phyloP scores from a whole-genome alignment of 2,888 invertebrate genomes.

The Amorpha juglandis region DNA sequence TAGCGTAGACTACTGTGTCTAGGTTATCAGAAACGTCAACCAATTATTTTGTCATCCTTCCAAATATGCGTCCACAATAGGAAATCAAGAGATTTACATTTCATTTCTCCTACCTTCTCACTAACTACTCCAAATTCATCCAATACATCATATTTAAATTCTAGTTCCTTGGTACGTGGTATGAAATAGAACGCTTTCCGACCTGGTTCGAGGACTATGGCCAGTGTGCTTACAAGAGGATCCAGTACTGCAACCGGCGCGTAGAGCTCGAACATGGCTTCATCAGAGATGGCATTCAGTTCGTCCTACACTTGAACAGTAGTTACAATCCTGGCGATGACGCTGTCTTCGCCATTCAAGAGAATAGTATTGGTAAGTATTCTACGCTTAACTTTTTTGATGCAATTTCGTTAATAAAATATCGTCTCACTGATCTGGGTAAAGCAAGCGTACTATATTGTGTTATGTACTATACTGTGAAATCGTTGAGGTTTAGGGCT shows the following conservation, averaged over 20 bases:
- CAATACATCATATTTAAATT: conserved; percentile 32
- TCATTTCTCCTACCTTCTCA: background rate
- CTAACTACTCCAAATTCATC: background rate
- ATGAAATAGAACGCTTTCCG: conserved; percentile 69
- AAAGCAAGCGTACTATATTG: no score
- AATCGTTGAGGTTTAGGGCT: no score
- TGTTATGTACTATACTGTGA: no score
- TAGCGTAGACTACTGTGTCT: no score
- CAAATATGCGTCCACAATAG: no score
- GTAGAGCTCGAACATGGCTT: conserved; percentile 69
- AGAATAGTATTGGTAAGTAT: conserved; percentile 66
- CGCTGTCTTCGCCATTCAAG: conserved; percentile 63
- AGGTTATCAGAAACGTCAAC: no score
- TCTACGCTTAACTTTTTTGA: no score
- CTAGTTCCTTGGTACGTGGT: conserved; percentile 76
- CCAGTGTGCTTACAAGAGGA: conserved; percentile 63
- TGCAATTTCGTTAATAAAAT: no score
- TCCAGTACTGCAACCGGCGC: conserved; percentile 62
- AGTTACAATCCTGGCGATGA: conserved; percentile 68
- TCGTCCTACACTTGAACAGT: conserved; percentile 65
- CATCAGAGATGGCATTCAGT: conserved; percentile 61
- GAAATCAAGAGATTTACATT: no score
- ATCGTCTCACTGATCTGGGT: no score
- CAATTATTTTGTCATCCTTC: no score
- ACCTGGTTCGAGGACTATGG: conserved; percentile 68